Base-by-base conservation (phyloP, 2,797 vertebrate species). In the Erpetoichthys calabaricus region DNA sequence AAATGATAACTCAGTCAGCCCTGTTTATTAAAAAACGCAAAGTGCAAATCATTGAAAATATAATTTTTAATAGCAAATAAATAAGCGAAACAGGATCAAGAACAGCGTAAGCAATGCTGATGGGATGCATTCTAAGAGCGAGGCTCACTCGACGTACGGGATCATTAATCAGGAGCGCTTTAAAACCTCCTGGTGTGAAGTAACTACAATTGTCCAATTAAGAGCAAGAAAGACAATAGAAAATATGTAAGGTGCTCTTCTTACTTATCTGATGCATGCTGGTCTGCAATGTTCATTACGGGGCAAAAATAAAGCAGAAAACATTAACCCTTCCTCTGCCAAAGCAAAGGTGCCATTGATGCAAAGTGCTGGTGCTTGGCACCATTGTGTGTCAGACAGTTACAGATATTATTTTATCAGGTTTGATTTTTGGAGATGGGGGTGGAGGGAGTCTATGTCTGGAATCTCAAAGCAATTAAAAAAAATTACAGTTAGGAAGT, bases 371-470 rank as follows among this genome's bases (percentile, higher is more conserved):
- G 77, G 76, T 67, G 75, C 8, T 84, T n/a, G n/a, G n/a, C 83
- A 79, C 84, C 66, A 76, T 79, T 86, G 82, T 73, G 76, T 80
- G 82, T 74, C 79, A 83, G 80, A 85, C 85, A 86, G 85, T 87
- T 86, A 87, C 81, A 82, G 82, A 87, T 86, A 87, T 87, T 85
- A 86, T 87, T 86, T 85, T 82, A 86, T 86, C 81, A 84, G 78
- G 83, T 86, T 86, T 86, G 85, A 87, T 86, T 76, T 75, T 65
- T 63, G 67, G 79, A 25, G 25, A 25, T 1, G 25, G 25, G 25
- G 25, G 25, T n/a, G n/a, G n/a, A n/a, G n/a, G n/a, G n/a, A n/a
- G n/a, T n/a, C n/a, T n/a, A n/a, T n/a, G 78, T 76, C 66, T 70
- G 75, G 82, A 74, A 75, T 83, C 81, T 84, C 80, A 64, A 73